These are phyloP conservation scores for Zaprionus taronus DNA, from an alignment of 1,140 invertebrate species.

Conservation along the genomic window DNA sequence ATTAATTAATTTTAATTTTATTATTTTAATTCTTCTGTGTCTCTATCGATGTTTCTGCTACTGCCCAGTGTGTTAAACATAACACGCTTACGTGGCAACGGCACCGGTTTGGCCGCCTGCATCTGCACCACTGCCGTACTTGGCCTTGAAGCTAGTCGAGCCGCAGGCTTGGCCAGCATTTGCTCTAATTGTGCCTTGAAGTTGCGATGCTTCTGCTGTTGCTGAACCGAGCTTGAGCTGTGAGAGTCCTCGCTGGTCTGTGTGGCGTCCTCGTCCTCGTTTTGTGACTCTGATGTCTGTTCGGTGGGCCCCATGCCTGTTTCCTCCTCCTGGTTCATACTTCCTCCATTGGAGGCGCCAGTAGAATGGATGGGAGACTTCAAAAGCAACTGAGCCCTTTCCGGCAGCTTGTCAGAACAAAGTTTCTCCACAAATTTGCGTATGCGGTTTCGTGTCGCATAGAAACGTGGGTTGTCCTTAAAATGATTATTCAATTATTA, in stretches of 20 bases:
- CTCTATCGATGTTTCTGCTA: conserved; percentile 38
- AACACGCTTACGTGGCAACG: conserved; percentile 76
- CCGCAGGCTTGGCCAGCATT: conserved; percentile 67
- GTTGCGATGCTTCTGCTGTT: conserved; percentile 28
- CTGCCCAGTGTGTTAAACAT: conserved; percentile 68
- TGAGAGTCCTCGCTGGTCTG: conserved; percentile 24
- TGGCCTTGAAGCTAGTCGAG: conserved; percentile 6
- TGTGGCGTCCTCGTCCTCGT: conserved; percentile 16
- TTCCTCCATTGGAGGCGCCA: conserved; percentile 32
- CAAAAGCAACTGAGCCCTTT: conserved; percentile 50
- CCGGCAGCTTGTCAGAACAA: conserved; percentile 65
- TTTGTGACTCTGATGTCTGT: conserved; percentile 10
- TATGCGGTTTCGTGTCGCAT: conserved; percentile 77
- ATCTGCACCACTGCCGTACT: not conserved
- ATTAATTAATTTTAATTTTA: not conserved
- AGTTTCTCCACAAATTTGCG: conserved; percentile 80
- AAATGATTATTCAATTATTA: not conserved
- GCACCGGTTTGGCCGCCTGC: conserved; percentile 52
- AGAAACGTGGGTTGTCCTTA: conserved; percentile 70
- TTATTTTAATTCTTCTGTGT: conserved; percentile 30
- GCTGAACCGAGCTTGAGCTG: conserved; percentile 41
- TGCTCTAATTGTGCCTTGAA: conserved; percentile 70
- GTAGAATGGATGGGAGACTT: conserved; percentile 58
- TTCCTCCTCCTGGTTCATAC: conserved; percentile 27
- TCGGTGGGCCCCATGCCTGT: conserved; percentile 18